Conservation (phyloP, 2,888 invertebrate genomes). For the Tenthredo livida region DNA sequence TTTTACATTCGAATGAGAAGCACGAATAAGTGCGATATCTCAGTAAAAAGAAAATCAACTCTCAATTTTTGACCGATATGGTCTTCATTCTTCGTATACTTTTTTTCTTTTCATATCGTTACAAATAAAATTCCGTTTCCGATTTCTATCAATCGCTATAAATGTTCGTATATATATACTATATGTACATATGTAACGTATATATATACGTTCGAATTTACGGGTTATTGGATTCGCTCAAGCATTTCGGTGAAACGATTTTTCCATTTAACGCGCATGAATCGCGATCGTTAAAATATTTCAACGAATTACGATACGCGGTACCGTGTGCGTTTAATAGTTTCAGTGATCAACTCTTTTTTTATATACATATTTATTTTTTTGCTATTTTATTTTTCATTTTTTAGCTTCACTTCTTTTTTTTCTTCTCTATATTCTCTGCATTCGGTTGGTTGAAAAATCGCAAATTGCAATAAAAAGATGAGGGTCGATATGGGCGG, state of each 20-base stretch:
- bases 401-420: no score
- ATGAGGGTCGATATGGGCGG: conserved; percentile 23
- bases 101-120: not conserved
- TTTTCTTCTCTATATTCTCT: not conserved
- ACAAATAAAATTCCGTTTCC: not conserved
- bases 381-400: not conserved
- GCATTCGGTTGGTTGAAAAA: conserved; percentile 19
- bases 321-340: not conserved
- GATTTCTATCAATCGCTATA: not conserved
- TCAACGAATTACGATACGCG: not conserved
- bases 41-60: not conserved
- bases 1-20: no score
- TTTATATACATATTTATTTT: not conserved
- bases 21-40: no score
- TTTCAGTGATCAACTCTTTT: not conserved
- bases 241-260: not conserved
- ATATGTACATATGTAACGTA: no score
- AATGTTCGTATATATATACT: not conserved
- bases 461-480: conserved; percentile 22
- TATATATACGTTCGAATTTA: not conserved
- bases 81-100: no score
- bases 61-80: no score
- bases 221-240: not conserved
- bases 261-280: not conserved
- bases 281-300: conserved; percentile 10